phyloP scores from a whole-genome alignment of 2,113 vertebrate species.

The Speoplatyrhinus poulsoni region DNA sequence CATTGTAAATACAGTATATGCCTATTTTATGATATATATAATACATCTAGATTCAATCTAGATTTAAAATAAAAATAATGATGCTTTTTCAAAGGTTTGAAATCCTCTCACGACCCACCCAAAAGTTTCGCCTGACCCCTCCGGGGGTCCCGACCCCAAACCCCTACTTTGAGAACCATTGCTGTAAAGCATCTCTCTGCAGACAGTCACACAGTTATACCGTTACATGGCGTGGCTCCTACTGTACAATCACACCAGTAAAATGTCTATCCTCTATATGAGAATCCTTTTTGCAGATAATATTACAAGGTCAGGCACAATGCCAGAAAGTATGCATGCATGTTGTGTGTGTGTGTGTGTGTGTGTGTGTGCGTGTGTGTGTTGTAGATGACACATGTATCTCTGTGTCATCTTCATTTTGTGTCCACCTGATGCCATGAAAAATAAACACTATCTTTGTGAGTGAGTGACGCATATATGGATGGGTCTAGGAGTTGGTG shows the following conservation, averaged over 20 bases:
- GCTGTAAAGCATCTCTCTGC: slow-evolving; percentile 19
- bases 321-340: slow-evolving; percentile 35
- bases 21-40: no score
- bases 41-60: no score
- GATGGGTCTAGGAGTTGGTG: slow-evolving; percentile 40
- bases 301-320: slow-evolving; percentile 29
- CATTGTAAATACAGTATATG: no score
- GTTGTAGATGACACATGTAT: slow-evolving; percentile 2
- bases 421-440: slow-evolving; percentile 67
- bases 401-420: neutral
- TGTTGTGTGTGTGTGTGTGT: slow-evolving; percentile 18
- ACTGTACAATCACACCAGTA: slow-evolving; percentile 23
- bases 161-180: neutral
- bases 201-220: slow-evolving; percentile 44
- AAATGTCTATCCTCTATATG: slow-evolving; percentile 36
- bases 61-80: no score
- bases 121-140: no score
- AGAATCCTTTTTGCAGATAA: slow-evolving; percentile 14
- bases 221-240: slow-evolving; percentile 35
- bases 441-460: slow-evolving; percentile 66
- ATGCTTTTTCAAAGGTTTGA: no score
- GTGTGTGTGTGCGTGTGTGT: slow-evolving; percentile 29
- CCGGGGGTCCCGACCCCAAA: neutral
- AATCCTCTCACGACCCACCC: no score
- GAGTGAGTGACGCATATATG: slow-evolving; percentile 33